Conservation (phyloP, 1,140 invertebrate species). For the Lepidurus packardi region DNA sequence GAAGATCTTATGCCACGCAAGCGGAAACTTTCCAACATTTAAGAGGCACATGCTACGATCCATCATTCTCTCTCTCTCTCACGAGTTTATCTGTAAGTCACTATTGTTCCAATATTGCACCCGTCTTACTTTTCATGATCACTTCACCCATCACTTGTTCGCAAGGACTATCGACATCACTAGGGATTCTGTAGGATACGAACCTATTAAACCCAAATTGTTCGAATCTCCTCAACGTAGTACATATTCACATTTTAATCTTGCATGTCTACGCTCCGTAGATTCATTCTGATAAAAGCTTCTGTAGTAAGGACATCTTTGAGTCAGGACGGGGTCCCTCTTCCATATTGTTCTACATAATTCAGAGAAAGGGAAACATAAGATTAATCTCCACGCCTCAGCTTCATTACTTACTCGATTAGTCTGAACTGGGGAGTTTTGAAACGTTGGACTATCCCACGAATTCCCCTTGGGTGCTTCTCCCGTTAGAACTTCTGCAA, state of each 20-base stretch:
- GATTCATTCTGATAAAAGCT: conserved; percentile 66
- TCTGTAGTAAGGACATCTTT: conserved; percentile 63
- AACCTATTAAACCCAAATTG: background rate
- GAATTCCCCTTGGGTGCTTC: conserved; percentile 16
- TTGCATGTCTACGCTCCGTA: background rate
- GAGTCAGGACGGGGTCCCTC: conserved; percentile 59
- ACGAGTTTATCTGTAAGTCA: background rate
- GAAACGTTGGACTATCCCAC: conserved; percentile 30
- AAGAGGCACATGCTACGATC: background rate
- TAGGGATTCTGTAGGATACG: background rate
- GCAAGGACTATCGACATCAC: background rate
- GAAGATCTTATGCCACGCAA: no score
- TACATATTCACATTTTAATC: background rate
- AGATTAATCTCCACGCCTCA: conserved; percentile 31
- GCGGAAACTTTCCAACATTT: background rate
- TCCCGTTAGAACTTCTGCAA: conserved; percentile 37
- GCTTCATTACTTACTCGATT: background rate
- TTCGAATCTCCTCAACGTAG: background rate
- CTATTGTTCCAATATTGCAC: conserved; percentile 9
- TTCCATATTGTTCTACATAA: conserved; percentile 66
- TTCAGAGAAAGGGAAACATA: conserved; percentile 37
- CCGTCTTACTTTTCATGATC: background rate
- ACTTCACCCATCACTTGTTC: background rate
- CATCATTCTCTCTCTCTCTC: background rate
- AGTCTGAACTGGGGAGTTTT: conserved; percentile 24